These are phyloP conservation scores for Porphyrio hochstetteri DNA, from an alignment of 2,113 vertebrate genomes.

Conservation along the genomic window DNA sequence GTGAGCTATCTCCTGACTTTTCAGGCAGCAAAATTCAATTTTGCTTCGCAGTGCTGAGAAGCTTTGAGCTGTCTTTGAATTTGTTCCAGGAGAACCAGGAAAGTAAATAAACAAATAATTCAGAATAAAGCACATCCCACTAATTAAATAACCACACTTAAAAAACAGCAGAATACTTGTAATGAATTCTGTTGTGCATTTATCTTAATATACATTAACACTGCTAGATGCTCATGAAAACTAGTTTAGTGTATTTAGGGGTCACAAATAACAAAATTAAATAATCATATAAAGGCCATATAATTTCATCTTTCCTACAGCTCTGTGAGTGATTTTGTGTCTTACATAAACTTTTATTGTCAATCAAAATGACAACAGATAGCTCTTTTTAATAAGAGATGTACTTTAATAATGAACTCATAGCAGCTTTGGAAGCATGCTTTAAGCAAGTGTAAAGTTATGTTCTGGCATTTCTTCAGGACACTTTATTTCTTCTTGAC, in stretches of 20 bases:
- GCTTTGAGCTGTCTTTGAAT: background rate
- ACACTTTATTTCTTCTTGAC: slow-evolving; percentile 67
- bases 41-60: background rate
- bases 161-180: background rate
- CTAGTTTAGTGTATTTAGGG: background rate
- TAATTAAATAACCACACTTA: background rate
- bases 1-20: background rate
- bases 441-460: slow-evolving; percentile 67
- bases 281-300: background rate
- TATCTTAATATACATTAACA: background rate
- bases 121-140: background rate
- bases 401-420: slow-evolving; percentile 43
- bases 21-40: background rate
- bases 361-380: slow-evolving; percentile 6
- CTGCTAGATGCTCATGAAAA: background rate
- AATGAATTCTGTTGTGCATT: background rate
- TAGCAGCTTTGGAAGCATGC: slow-evolving; percentile 57
- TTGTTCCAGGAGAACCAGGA: background rate
- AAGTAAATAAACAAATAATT: background rate
- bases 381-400: background rate
- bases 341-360: background rate
- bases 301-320: background rate
- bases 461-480: slow-evolving; percentile 56
- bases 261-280: background rate
- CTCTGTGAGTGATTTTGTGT: background rate